These are phyloP conservation scores for Gymnopithys bicolor DNA, from an alignment of 2,797 vertebrate genomes.

Conservation along the genomic window DNA sequence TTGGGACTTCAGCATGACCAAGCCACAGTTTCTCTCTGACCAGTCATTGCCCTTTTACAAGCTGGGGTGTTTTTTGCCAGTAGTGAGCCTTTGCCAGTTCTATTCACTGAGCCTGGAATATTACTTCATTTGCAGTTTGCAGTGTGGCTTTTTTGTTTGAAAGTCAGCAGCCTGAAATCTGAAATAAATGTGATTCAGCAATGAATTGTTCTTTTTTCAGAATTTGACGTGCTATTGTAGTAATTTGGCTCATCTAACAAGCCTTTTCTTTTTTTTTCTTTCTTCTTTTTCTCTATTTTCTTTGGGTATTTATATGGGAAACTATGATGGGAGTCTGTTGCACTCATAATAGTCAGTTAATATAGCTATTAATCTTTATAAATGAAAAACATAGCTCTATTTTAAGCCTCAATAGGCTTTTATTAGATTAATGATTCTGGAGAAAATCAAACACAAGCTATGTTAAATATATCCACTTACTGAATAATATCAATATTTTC, in stretches of 20 bases:
- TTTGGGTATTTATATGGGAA: background rate
- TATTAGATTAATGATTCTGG: conserved; percentile 34
- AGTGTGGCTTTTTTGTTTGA: background rate
- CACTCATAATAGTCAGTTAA: conserved; percentile 24
- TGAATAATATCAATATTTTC: conserved; percentile 7
- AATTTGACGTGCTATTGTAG: conserved; percentile 7
- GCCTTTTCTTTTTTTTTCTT: background rate
- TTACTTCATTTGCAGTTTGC: conserved; percentile 46
- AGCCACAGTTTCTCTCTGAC: background rate
- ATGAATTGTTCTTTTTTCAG: background rate
- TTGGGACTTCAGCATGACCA: background rate
- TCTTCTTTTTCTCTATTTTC: background rate
- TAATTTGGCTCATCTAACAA: background rate
- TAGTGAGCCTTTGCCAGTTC: background rate
- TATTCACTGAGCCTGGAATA: background rate
- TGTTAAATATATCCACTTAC: conserved; percentile 16
- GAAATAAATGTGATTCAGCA: background rate
- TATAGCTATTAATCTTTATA: conserved; percentile 47
- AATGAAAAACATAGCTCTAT: conserved; percentile 47
- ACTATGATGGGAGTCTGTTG: background rate
- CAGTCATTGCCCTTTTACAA: background rate
- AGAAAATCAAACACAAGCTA: conserved; percentile 26
- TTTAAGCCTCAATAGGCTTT: conserved; percentile 30
- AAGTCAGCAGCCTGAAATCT: conserved; percentile 1
- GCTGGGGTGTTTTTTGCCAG: background rate